Base-by-base conservation (phyloP, 2,797 vertebrate genomes). In the Acanthopagrus latus region DNA sequence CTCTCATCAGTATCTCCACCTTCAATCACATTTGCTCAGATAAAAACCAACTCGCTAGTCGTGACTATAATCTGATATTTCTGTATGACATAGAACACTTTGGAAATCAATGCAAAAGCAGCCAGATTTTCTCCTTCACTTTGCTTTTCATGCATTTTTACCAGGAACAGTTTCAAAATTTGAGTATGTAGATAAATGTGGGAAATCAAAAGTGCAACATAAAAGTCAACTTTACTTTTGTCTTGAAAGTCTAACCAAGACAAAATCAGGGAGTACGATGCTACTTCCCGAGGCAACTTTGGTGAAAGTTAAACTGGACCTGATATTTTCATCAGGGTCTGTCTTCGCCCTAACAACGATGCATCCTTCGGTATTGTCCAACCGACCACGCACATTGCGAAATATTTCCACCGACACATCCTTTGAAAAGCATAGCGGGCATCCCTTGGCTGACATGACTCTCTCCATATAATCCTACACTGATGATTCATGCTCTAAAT, bases 381-480 rank as follows among this genome's bases (percentile, higher is more conserved):
- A 74, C 81, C 78, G 20, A 81, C 57, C 50, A 38, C 9, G 50
- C 78, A 74, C 20, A 79, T 18, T 48, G 63, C n/a, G 13, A 79
- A 87, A 77, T 77, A 59, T 78, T 78, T 80, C 84, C 66, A 7
- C 87, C 86, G 81, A 82, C 86, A 85, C 82, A 52, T 38, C 52
- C 75, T 86, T 86, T 85, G 71, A 87, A 88, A 86, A 72, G 70
- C 80, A 57, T 72, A 86, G 71, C 48, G 70, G 89, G 83, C 78
- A 83, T 86, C 66, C 89, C 82, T 87, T 20, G 54, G 78, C 89
- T 82, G 82, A 90, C 81, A 69, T 92, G 90, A 91, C 71, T 92
- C 88, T 92, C 70, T 82, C 58, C 7, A 69, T 80, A 85, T 86
- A 88, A 91, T 93, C 92, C 93, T 48, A 92, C 92, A 83, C 84